Evolutionary conservation across 2,113 vertebrate genomes (phyloP), one percentile per base, ranked within the genome.

Genomic region (Bufo gargarizans): DNA sequence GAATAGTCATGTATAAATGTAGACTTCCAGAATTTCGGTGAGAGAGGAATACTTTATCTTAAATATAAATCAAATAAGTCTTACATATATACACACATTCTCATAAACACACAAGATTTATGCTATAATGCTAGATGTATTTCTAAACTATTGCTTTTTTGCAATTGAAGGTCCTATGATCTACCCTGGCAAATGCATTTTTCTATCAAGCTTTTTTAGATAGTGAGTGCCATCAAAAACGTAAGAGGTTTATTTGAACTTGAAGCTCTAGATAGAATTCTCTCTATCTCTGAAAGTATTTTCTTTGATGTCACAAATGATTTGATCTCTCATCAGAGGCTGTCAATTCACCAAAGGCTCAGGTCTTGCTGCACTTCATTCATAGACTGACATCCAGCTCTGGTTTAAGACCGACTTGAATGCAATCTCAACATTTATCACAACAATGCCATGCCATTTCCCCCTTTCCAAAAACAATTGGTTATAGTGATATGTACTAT

Each of bases 291-390:
- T 85, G 65, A 74, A 76, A 59, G 69, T 58, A 85, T 85, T 71
- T 85, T 76, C 84, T 85, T 85, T 85, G 71, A 85, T 76, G 84
- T 71, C 53, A 85, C 49, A 85, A 85, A 85, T 76, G 71, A 85
- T 85, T 85, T 85, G 84, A 85, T 85, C 84, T 85, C 71, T 85
- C 71, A 85, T 56, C 69, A 85, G 67, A 85, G 83, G 22, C 83
- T 85, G 69, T 76, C 53, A 61, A 47, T 85, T 76, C 84, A 76
- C 71, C 49, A 78, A 78, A 78, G 58, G 43, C 79, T 61, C 43
- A 77, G 84, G 55, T 77, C 69, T 74, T 76, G 71, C 67, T 59
- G 22, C 58, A 85, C 69, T 74, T 76, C 84, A 85, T 85, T 76
- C 14, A 43, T 61, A 76, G 20, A 33, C 55, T 77, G 84, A 85